Percentiles rank a stretch among this genome's conserved stretches.
Evolutionary conservation across 2,113 vertebrate genomes (phyloP).

Genomic region (Apteryx mantelli): DNA sequence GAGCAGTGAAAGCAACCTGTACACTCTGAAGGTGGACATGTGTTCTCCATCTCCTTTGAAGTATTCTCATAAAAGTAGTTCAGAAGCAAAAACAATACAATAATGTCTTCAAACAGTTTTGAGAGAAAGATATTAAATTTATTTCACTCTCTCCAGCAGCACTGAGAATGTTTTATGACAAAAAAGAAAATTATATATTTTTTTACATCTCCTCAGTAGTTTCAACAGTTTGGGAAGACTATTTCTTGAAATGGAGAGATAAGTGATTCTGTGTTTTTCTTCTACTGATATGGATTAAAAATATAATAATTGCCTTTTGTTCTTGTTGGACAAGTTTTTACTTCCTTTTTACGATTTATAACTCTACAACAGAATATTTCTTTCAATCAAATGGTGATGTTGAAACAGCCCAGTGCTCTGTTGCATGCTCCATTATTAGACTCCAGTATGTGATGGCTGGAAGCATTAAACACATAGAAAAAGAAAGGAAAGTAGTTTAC

Average conservation of each 20-base stretch:
- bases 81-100: conserved; percentile 8
- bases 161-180: background rate
- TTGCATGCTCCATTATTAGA: background rate
- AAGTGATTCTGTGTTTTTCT: background rate
- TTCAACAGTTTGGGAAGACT: background rate
- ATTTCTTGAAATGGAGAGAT: background rate
- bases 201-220: background rate
- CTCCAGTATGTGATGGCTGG: background rate
- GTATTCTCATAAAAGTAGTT: background rate
- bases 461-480: background rate
- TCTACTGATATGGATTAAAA: conserved; percentile 27
- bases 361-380: background rate
- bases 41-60: background rate
- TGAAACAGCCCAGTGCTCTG: background rate
- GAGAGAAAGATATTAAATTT: background rate
- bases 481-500: conserved; percentile 10
- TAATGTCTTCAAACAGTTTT: background rate
- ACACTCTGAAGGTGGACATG: background rate
- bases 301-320: background rate
- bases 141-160: background rate
- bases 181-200: background rate
- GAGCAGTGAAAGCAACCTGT: background rate
- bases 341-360: background rate
- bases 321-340: background rate
- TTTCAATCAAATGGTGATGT: conserved; percentile 18